phyloP scores from a whole-genome alignment of 2,797 vertebrate genomes.

The Apogon hyalosoma region DNA sequence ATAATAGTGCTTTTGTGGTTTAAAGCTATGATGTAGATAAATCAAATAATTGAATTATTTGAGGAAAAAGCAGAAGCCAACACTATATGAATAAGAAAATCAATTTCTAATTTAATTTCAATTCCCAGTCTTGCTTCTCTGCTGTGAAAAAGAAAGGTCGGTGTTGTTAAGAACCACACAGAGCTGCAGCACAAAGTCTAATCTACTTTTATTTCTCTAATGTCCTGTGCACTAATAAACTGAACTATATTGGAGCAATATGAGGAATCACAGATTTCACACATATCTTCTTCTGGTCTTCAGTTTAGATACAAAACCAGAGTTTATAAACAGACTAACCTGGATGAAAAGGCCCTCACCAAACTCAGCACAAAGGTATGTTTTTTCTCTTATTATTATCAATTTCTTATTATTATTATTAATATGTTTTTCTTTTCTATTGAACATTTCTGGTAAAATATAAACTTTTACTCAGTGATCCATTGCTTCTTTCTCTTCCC shows the following conservation, averaged over 20 bases:
- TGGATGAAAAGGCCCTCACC: constrained; percentile 93
- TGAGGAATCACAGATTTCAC: constrained; percentile 45
- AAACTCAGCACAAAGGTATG: constrained; percentile 93
- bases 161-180: not conserved
- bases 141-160: not conserved
- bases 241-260: constrained; percentile 14
- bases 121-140: not conserved
- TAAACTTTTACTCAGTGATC: not conserved
- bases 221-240: constrained; percentile 15
- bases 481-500: constrained; percentile 8
- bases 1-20: constrained; percentile 26
- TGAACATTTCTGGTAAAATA: not conserved
- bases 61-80: not conserved
- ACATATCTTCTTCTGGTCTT: constrained; percentile 43
- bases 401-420: too few relatives aligned
- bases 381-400: not conserved
- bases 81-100: not conserved
- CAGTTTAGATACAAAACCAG: constrained; percentile 96
- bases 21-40: constrained; percentile 19
- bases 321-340: constrained; percentile 94
- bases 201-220: not conserved
- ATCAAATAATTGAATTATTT: constrained; percentile 2
- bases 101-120: not conserved
- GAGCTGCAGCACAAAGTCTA: constrained; percentile 11
- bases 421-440: not conserved